phyloP scores from a whole-genome alignment of 1,140 invertebrate species.

The Oryctes rhinoceros region DNA sequence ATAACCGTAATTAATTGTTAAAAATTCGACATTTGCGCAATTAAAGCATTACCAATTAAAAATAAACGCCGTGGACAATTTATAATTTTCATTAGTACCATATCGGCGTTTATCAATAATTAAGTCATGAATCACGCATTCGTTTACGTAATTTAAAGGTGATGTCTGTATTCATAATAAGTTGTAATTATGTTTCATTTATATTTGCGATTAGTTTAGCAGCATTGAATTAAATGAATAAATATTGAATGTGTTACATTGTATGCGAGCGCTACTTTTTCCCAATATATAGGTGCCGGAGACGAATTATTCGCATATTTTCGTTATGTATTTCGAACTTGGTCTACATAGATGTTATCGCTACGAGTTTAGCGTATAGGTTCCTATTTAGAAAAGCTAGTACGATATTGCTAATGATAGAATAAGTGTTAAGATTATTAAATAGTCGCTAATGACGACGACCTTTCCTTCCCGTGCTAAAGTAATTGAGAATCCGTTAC shows the following conservation, averaged over 20 bases:
- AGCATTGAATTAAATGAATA: background rate
- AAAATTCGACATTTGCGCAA: background rate
- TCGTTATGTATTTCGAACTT: background rate
- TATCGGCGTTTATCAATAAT: background rate
- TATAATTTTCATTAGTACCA: too few species aligned
- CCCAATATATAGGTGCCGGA: background rate
- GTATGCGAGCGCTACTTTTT: background rate
- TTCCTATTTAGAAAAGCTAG: background rate
- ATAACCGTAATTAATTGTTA: too few species aligned
- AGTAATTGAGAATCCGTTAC: conserved; percentile 18
- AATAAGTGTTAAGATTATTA: conserved; percentile 9
- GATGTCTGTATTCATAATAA: conserved; percentile 6
- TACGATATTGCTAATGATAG: background rate
- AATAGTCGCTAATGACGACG: conserved; percentile 9
- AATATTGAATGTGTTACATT: background rate
- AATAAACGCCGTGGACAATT: background rate
- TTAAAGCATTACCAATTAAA: background rate
- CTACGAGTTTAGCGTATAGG: background rate
- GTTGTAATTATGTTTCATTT: background rate
- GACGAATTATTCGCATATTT: background rate
- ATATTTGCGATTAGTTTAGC: background rate
- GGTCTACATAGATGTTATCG: background rate
- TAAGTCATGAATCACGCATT: background rate
- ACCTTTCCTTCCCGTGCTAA: background rate
- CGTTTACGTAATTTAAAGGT: background rate